Evolutionary conservation across 2,888 invertebrate genomes (phyloP).

Genomic region (Hydrotaea cyrtoneurina): DNA sequence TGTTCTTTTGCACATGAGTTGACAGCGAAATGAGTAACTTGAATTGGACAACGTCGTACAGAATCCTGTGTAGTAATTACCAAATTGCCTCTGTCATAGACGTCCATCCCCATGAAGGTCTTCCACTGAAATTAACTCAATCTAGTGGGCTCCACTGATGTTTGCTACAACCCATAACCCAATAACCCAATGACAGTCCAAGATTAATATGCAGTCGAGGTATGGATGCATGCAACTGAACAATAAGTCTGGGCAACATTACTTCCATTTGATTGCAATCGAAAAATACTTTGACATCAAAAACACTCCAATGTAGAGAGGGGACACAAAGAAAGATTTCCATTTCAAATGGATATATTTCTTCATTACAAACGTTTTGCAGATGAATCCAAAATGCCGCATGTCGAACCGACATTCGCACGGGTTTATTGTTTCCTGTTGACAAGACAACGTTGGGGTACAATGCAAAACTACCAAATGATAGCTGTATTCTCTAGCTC

Average conservation of each 20-base stretch:
- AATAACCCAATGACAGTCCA: slow-evolving; percentile 17
- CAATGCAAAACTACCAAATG: slow-evolving; percentile 30
- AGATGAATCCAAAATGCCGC: slow-evolving; percentile 22
- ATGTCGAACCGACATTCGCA: slow-evolving; percentile 13
- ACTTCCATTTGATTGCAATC: slow-evolving; percentile 29
- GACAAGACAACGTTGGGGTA: slow-evolving; percentile 1
- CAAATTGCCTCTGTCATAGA: too few relatives aligned
- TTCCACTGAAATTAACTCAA: neutral
- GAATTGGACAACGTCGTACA: too few relatives aligned
- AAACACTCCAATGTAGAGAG: neutral
- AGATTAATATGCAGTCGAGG: slow-evolving; percentile 14
- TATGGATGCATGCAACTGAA: slow-evolving; percentile 12
- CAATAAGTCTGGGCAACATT: slow-evolving; percentile 20
- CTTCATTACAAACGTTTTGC: slow-evolving; percentile 11
- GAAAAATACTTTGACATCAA: slow-evolving; percentile 22
- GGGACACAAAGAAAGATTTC: neutral
- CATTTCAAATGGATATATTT: slow-evolving; percentile 5
- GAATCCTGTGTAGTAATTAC: too few relatives aligned
- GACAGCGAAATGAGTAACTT: too few relatives aligned
- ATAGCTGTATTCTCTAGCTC: slow-evolving; percentile 13
- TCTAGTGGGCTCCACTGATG: neutral
- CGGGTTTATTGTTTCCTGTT: slow-evolving; percentile 23
- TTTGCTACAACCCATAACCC: neutral
- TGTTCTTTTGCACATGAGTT: too few relatives aligned
- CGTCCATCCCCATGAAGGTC: neutral